phyloP scores from a whole-genome alignment of 2,797 vertebrate genomes.

The Coregonus ussuriensis region DNA sequence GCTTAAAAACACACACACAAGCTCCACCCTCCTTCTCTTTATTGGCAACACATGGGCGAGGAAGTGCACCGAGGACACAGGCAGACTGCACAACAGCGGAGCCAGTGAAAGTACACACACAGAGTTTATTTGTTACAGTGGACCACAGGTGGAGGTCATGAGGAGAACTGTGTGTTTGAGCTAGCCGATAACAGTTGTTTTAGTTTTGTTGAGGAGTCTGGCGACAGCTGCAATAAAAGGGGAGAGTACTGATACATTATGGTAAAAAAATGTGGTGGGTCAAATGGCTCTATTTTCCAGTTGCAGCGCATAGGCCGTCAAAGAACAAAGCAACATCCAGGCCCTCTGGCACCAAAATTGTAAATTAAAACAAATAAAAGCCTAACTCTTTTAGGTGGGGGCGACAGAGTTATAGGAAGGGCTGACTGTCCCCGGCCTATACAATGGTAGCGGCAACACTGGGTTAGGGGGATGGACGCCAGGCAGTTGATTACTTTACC shows the following conservation, averaged over 20 bases:
- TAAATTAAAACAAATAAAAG: not conserved
- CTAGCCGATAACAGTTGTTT: not conserved
- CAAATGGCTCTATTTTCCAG: too few relatives aligned
- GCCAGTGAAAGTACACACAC: not conserved
- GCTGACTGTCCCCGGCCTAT: not conserved
- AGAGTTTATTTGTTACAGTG: not conserved
- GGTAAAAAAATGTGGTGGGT: too few relatives aligned
- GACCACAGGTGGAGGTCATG: too few relatives aligned
- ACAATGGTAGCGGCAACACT: not conserved
- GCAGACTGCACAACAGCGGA: not conserved
- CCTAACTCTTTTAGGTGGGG: not conserved
- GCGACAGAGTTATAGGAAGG: not conserved
- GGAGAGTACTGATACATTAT: not conserved
- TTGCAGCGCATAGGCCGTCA: not conserved
- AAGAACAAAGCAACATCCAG: not conserved
- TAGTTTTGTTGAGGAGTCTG: not conserved
- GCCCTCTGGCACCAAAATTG: not conserved
- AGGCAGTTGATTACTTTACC: slow-evolving; percentile 65
- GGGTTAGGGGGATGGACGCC: not conserved
- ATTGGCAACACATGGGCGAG: slow-evolving; percentile 11
- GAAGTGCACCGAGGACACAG: slow-evolving; percentile 12
- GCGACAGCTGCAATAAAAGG: not conserved
- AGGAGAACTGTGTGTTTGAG: not conserved
- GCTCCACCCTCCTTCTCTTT: slow-evolving; percentile 15
- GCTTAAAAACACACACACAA: slow-evolving; percentile 10